Evolutionary conservation across 2,797 vertebrate species (phyloP), one percentile per base, ranked within the genome.

Genomic region (Sardinella longiceps): DNA sequence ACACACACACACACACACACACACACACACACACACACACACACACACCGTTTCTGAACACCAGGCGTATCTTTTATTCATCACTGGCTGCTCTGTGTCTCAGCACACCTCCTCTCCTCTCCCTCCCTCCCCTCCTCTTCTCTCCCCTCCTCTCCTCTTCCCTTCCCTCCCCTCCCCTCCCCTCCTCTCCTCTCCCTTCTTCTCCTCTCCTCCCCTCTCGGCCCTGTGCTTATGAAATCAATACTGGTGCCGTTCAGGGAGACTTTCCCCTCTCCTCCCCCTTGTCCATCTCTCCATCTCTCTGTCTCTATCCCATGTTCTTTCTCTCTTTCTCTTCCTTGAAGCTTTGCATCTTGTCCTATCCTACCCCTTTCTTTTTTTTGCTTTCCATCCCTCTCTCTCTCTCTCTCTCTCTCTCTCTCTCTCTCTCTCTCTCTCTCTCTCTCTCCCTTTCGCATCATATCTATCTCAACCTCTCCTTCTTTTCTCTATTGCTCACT

Each of bases 201-300:
- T 14, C 66, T 15, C 1, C 66, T 53, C 51, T 5, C 12, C 33
- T 14, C 63, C 14, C 3, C 66, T 80, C 82, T 82, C 28, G 66
- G 77, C 66, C 70, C 33, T 82, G 46, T 43, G 80, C 85, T 86
- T 88, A 84, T 85, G 87, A 88, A 88, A 88, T 88, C 88, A 87
- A 88, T 88, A 87, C 84, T 46, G 81, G 83, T 83, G 84, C 84
- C 83, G 74, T 81, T 82, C 60, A 70, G 83, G 84, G 80, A 82
- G 84, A 28, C 39, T 83, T 63, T 83, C 15, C 48, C 48, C 58
- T 37, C n/a, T 53, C 81, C 37, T 56, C 53, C 81, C 33, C 50
- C 11, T 56, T 50, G 45, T 45, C 46, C 51, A 30, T 58, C 80
- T 58, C 45, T 81, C 80, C 85, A 74, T 63, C 10, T 60, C 25